phyloP scores from a whole-genome alignment of 2,113 vertebrate genomes.

The Dunckerocampus dactyliophorus region DNA sequence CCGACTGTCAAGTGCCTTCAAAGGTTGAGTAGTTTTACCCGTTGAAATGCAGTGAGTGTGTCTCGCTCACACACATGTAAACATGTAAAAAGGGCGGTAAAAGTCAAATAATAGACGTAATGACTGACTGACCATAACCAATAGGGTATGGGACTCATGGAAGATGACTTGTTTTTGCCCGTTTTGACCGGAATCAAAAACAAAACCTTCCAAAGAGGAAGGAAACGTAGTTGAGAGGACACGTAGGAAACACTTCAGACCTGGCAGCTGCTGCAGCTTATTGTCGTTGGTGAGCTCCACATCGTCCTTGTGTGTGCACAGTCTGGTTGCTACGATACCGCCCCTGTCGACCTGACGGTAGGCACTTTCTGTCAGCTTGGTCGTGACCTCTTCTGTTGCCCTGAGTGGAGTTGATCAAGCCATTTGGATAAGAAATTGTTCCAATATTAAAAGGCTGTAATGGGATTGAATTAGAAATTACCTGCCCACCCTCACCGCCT shows the following conservation, averaged over 20 bases:
- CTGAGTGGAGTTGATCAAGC: slow-evolving; percentile 58
- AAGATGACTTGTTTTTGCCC: neutral
- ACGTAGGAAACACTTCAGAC: slow-evolving; percentile 55
- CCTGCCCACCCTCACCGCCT: slow-evolving; percentile 88
- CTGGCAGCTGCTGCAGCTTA: slow-evolving; percentile 81
- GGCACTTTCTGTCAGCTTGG: slow-evolving; percentile 75
- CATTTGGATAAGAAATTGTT: neutral
- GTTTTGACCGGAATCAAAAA: slow-evolving; percentile 4
- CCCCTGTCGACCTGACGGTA: slow-evolving; percentile 81
- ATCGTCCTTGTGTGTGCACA: slow-evolving; percentile 96
- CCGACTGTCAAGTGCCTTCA: too few relatives aligned
- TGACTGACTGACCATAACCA: neutral
- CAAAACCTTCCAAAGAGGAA: neutral
- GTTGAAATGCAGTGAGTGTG: too few relatives aligned
- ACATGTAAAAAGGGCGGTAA: neutral
- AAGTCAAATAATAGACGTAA: neutral
- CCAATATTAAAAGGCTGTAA: neutral
- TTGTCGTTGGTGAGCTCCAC: slow-evolving; percentile 89
- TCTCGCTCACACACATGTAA: too few relatives aligned
- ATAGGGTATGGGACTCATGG: neutral
- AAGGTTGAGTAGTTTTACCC: too few relatives aligned
- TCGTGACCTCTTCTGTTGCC: slow-evolving; percentile 85
- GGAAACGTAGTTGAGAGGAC: too few relatives aligned
- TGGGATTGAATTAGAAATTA: slow-evolving; percentile 34
- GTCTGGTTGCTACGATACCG: slow-evolving; percentile 89